Evolutionary conservation across 23 tunicate species (phyloP).

Genomic region (Aplidium turbinatum): DNA sequence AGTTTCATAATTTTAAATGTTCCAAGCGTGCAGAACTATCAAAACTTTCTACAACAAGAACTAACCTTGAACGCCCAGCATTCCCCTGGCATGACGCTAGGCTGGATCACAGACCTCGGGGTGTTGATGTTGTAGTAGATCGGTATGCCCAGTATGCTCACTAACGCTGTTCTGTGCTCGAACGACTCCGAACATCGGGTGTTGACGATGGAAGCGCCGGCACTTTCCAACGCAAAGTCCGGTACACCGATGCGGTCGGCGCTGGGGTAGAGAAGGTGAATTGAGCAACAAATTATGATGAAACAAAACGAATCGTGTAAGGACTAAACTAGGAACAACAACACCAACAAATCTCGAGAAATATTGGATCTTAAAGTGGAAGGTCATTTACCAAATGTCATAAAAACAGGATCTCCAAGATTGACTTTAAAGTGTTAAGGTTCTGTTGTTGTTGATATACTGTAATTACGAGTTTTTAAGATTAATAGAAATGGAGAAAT

Average conservation of each 20-base stretch:
- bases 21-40: too few relatives aligned
- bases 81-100: constrained; percentile 91
- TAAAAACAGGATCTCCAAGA: too few relatives aligned
- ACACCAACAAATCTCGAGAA: not conserved
- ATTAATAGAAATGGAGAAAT: too few relatives aligned
- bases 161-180: constrained; percentile 58
- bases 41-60: too few relatives aligned
- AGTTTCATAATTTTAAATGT: too few relatives aligned
- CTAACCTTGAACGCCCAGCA: constrained; percentile 95
- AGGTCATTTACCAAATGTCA: not conserved
- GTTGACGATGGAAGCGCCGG: constrained; percentile 74
- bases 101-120: constrained; percentile 80
- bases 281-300: not conserved
- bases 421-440: too few relatives aligned
- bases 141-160: constrained; percentile 82
- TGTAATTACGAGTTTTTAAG: too few relatives aligned
- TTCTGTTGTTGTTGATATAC: too few relatives aligned
- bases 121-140: constrained; percentile 78
- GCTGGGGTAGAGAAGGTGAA: constrained; percentile 31
- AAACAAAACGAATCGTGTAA: not conserved
- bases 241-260: constrained; percentile 80
- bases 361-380: not conserved
- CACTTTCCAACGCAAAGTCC: constrained; percentile 90
- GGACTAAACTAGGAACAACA: not conserved
- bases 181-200: constrained; percentile 65